Conservation (phyloP, 2,888 invertebrate genomes). For the Sesia apiformis region DNA sequence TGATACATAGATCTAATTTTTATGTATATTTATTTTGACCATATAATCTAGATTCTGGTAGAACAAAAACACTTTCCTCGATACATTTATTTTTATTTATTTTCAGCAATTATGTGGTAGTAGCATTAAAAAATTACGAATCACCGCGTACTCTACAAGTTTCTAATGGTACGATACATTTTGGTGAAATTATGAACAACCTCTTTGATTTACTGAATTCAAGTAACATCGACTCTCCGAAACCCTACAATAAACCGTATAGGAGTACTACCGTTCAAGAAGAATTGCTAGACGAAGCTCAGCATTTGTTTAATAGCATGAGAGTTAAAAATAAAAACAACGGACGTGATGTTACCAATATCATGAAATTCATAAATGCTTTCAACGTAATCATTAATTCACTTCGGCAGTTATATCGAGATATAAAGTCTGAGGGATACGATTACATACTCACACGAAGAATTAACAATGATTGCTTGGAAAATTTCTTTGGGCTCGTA, state of each 20-base stretch:
- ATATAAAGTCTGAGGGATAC: not conserved
- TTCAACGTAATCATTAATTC: not conserved
- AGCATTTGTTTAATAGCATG: too few relatives aligned
- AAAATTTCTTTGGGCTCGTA: not conserved
- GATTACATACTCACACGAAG: too few relatives aligned
- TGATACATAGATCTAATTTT: too few relatives aligned
- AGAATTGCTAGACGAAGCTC: too few relatives aligned
- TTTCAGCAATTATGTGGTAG: not conserved
- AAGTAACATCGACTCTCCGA: not conserved
- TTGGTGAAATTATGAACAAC: not conserved
- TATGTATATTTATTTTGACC: too few relatives aligned
- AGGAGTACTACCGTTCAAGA: too few relatives aligned
- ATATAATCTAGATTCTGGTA: too few relatives aligned
- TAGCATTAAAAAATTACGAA: not conserved
- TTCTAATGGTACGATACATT: not conserved
- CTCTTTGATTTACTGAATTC: not conserved
- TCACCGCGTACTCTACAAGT: not conserved
- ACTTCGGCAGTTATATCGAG: not conserved
- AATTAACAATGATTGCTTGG: constrained; percentile 1
- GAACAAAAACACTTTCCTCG: too few relatives aligned
- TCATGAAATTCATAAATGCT: not conserved
- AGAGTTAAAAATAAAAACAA: not conserved
- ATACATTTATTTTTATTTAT: too few relatives aligned
- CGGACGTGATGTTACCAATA: not conserved
- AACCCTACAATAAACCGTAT: not conserved